A percentile compares a stretch with the other conserved stretches of the same genome.
Evolutionary conservation across 30 jellyfish, hydroid and myxozoan genomes (phyloP).

Genomic region (Turritopsis rubra): DNA sequence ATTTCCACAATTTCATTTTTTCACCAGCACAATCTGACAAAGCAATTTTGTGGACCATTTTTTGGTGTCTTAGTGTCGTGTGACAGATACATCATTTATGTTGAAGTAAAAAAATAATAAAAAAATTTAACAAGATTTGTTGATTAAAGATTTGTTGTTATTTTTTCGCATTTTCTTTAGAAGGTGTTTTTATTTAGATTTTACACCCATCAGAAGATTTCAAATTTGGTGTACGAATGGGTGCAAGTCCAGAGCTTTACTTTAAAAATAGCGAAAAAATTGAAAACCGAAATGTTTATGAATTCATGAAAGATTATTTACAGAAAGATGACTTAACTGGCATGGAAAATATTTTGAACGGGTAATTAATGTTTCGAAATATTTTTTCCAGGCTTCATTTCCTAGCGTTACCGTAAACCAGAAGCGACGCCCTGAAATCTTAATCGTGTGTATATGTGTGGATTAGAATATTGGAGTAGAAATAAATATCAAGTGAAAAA

Average conservation of each 20-base stretch:
- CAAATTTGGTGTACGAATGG: not conserved
- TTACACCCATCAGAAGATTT: not conserved
- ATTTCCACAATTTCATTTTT: not conserved
- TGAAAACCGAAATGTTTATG: not conserved
- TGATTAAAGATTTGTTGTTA: no score
- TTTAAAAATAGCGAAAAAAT: not conserved
- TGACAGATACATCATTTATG: no score
- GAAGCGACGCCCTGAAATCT: no score
- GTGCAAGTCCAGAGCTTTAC: not conserved
- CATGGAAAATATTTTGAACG: not conserved
- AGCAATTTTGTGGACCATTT: no score
- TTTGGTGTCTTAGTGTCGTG: no score
- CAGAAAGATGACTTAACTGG: slow-evolving; percentile 1
- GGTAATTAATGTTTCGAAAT: not conserved
- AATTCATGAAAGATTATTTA: not conserved
- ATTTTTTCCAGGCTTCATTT: not conserved
- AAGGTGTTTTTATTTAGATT: not conserved
- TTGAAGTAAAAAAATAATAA: no score
- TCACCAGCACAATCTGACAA: no score
- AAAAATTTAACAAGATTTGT: no score
- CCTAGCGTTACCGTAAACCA: no score
- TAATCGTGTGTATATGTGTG: no score
- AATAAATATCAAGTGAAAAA: no score
- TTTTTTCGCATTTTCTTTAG: not conserved
- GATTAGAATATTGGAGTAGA: no score